phyloP scores from a whole-genome alignment of 2,888 invertebrate species.

The Cinara cedri region DNA sequence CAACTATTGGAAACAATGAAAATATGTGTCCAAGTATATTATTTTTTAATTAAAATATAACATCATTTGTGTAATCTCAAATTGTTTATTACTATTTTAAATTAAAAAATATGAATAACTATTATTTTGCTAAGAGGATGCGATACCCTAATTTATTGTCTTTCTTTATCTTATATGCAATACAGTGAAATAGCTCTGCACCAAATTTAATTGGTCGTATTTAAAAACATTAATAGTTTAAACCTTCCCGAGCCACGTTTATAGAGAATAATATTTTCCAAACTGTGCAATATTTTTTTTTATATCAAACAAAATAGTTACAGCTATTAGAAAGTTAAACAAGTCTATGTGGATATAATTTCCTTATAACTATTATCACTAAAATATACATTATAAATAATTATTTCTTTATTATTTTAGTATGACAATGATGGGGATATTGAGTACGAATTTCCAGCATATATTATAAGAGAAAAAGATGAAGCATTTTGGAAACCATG shows the following conservation, averaged over 20 bases:
- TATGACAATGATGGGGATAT: constrained; percentile 75
- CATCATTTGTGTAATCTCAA: background rate
- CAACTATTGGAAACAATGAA: constrained; percentile 74
- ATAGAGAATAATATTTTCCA: no score
- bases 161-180: background rate
- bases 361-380: background rate
- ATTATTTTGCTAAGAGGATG: no score
- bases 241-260: background rate
- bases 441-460: constrained; percentile 78
- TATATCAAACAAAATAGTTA: no score
- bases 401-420: constrained; percentile 63
- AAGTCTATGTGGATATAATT: no score
- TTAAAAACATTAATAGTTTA: background rate
- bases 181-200: background rate
- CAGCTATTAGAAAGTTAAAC: no score
- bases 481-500: constrained; percentile 73
- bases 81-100: background rate
- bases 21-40: constrained; percentile 69
- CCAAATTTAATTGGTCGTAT: no score
- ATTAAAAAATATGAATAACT: background rate
- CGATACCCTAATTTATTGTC: no score
- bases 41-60: background rate
- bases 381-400: background rate
- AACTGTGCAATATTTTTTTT: no score
- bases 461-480: constrained; percentile 71